A percentile compares a stretch with the other conserved stretches of the same genome.
Evolutionary conservation across 2,797 vertebrate species (phyloP).

Genomic region (Gymnoscopelus microlampas): DNA sequence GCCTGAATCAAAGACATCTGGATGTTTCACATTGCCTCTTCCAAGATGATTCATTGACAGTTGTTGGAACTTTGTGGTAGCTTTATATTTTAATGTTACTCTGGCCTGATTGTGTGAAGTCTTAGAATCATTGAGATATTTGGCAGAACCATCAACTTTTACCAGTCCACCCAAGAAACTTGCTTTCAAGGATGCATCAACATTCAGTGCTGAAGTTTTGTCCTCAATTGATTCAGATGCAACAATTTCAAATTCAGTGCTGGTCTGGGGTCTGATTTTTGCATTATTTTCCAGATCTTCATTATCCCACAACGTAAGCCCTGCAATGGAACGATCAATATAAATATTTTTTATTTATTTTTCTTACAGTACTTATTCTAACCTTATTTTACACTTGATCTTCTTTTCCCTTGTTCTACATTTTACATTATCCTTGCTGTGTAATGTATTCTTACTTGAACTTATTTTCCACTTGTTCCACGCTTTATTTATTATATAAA

Average conservation of each 20-base stretch:
- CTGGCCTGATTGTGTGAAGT: conserved; percentile 27
- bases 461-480: too few species aligned
- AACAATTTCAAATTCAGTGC: background rate
- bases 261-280: rapidly evolving
- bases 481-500: too few species aligned
- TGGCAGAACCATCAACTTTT: conserved; percentile 37
- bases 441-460: too few species aligned
- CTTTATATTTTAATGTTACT: conserved; percentile 41
- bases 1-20: conserved; percentile 3
- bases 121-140: conserved; percentile 34
- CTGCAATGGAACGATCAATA: conserved; percentile 1
- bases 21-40: background rate
- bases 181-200: conserved; percentile 27
- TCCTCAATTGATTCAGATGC: conserved; percentile 27
- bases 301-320: conserved; percentile 28
- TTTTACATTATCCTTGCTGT: too few species aligned
- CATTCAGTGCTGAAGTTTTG: conserved; percentile 9
- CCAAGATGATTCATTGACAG: conserved; percentile 37
- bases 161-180: conserved; percentile 32
- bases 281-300: background rate
- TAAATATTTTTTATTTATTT: too few species aligned
- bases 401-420: too few species aligned
- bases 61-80: conserved; percentile 3
- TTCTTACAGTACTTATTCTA: too few species aligned
- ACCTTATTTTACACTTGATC: too few species aligned